A percentile compares a stretch with the other conserved stretches of the same genome.
Evolutionary conservation across 2,113 vertebrate species (phyloP).

Genomic region (Carassius carassius): DNA sequence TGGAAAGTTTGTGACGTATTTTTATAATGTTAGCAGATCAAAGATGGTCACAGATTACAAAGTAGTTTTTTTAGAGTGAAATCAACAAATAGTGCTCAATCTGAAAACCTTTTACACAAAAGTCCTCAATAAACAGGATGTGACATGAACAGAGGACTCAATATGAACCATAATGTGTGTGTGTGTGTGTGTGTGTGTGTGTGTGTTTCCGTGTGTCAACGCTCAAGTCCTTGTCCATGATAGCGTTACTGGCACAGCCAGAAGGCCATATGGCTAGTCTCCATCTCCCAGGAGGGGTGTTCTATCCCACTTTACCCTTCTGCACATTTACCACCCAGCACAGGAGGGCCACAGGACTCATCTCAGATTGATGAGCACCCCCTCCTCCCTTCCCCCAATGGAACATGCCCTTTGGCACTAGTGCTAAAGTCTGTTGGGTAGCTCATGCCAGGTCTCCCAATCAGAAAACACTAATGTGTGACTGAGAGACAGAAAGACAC

Average conservation of each 20-base stretch:
- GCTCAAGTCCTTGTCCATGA: slow-evolving; percentile 57
- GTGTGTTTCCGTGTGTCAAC: slow-evolving; percentile 35
- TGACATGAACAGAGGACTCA: slow-evolving; percentile 24
- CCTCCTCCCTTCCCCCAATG: slow-evolving; percentile 46
- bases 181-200: neutral
- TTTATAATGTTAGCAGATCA: neutral
- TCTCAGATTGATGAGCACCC: slow-evolving; percentile 60
- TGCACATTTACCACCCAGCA: slow-evolving; percentile 62
- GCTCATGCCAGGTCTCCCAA: slow-evolving; percentile 59
- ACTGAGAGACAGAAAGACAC: slow-evolving; percentile 8
- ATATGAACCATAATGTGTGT: slow-evolving; percentile 11
- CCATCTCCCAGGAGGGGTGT: slow-evolving; percentile 63
- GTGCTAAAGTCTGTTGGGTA: slow-evolving; percentile 59
- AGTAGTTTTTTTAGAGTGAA: neutral
- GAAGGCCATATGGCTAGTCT: slow-evolving; percentile 65
- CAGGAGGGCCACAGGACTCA: slow-evolving; percentile 62
- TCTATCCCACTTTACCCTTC: slow-evolving; percentile 62
- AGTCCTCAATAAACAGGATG: slow-evolving; percentile 9
- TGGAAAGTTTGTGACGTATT: neutral
- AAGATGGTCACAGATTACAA: neutral
- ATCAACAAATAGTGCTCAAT: neutral
- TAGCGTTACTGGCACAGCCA: slow-evolving; percentile 59
- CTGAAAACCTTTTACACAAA: neutral
- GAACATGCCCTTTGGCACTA: slow-evolving; percentile 62
- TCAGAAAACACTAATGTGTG: slow-evolving; percentile 47